Conservation (phyloP, 2,888 invertebrate genomes). For the Plagiodera versicolora region DNA sequence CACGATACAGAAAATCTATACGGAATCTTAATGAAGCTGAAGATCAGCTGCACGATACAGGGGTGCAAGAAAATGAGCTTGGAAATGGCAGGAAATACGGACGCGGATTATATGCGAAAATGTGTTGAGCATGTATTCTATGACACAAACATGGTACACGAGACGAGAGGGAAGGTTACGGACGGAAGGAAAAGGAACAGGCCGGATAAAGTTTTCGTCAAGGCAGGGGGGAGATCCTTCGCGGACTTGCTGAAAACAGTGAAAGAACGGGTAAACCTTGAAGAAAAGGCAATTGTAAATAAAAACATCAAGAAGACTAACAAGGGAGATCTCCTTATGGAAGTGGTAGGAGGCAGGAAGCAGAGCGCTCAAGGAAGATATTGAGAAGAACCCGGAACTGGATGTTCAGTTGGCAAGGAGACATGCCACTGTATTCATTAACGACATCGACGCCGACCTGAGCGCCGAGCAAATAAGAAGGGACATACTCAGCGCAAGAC, state of each 20-base stretch:
- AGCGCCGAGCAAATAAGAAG: not conserved
- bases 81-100: too few species aligned
- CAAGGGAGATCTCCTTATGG: not conserved
- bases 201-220: not conserved
- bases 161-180: not conserved
- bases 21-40: too few species aligned
- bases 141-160: not conserved
- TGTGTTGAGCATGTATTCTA: not conserved
- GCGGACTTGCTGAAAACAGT: not conserved
- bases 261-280: not conserved
- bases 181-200: not conserved
- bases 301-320: not conserved
- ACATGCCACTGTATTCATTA: not conserved
- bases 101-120: too few species aligned
- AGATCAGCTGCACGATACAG: too few species aligned
- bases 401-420: not conserved
- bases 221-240: not conserved
- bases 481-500: not conserved
- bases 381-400: not conserved
- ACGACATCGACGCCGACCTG: not conserved
- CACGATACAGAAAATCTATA: too few species aligned
- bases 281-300: not conserved
- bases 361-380: slow-evolving; percentile 1
- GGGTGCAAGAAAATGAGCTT: too few species aligned
- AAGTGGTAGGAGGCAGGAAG: not conserved